Percentiles rank a stretch among this genome's conserved stretches.
These are phyloP conservation scores for Carassius gibelio DNA, from an alignment of 2,113 vertebrate species.

Conservation along the genomic window DNA sequence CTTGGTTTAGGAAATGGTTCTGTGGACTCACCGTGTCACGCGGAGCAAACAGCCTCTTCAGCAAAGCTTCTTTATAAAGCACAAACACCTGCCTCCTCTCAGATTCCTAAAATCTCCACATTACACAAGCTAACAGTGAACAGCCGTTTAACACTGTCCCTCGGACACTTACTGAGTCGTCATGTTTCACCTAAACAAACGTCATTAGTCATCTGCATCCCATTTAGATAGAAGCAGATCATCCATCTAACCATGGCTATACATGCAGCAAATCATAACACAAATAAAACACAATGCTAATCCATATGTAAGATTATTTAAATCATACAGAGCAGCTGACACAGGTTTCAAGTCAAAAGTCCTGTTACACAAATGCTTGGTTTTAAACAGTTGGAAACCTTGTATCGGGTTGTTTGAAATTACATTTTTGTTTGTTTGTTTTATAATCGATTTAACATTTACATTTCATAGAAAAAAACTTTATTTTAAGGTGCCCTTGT, in stretches of 20 bases:
- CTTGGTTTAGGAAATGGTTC: conserved; percentile 24
- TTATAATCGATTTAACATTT: background rate
- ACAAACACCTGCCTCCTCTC: conserved; percentile 24
- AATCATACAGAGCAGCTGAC: background rate
- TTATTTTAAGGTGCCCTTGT: too few relatives aligned
- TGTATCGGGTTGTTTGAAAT: background rate
- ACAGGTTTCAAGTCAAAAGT: background rate
- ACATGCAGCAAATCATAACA: background rate
- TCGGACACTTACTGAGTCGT: background rate
- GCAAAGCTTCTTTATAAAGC: conserved; percentile 37
- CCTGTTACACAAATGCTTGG: background rate
- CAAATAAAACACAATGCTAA: background rate
- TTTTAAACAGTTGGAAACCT: background rate
- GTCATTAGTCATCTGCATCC: background rate
- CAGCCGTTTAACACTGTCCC: conserved; percentile 1
- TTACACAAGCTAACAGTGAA: background rate
- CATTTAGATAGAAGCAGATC: background rate
- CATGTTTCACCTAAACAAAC: background rate
- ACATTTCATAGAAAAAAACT: background rate
- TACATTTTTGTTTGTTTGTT: background rate
- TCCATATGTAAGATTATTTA: background rate
- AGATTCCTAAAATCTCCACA: conserved; percentile 6
- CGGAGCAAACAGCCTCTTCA: conserved; percentile 22
- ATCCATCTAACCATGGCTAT: background rate
- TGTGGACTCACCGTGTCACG: background rate